phyloP scores from a whole-genome alignment of 2,113 vertebrate species.

The Sakesphorus luctuosus region DNA sequence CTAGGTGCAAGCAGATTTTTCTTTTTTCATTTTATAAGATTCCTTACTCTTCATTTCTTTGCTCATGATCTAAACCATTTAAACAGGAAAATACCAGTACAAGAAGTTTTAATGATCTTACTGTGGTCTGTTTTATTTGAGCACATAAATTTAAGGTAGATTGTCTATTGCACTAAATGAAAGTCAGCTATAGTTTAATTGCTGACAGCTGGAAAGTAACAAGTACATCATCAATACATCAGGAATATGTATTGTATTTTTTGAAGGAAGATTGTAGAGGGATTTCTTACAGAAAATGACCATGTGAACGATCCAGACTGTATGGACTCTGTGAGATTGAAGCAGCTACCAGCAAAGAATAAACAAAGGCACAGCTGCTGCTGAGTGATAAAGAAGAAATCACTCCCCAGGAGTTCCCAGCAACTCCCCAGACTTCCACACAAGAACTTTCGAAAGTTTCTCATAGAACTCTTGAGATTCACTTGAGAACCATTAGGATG shows the following conservation, averaged over 20 bases:
- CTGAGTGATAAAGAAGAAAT: too few species aligned
- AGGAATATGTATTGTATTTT: background rate
- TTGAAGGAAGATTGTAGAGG: background rate
- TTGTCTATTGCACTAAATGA: background rate
- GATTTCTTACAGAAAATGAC: too few species aligned
- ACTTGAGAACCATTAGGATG: too few species aligned
- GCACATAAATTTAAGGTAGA: background rate
- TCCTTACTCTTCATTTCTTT: background rate
- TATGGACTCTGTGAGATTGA: too few species aligned
- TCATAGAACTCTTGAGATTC: too few species aligned
- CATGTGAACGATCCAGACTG: too few species aligned
- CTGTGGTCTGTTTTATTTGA: background rate
- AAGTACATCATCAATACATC: background rate
- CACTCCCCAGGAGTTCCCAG: too few species aligned
- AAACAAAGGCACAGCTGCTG: too few species aligned
- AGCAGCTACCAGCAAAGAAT: too few species aligned
- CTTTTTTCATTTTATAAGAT: background rate
- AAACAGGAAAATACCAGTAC: background rate
- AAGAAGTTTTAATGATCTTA: background rate
- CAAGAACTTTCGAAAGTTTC: too few species aligned
- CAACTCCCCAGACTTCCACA: too few species aligned
- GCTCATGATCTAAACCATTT: background rate
- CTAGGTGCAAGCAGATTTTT: background rate
- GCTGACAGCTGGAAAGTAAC: background rate
- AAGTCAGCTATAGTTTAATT: background rate